Base-by-base conservation (phyloP, 1,140 invertebrate genomes). In the Pentalonia nigronervosa region DNA sequence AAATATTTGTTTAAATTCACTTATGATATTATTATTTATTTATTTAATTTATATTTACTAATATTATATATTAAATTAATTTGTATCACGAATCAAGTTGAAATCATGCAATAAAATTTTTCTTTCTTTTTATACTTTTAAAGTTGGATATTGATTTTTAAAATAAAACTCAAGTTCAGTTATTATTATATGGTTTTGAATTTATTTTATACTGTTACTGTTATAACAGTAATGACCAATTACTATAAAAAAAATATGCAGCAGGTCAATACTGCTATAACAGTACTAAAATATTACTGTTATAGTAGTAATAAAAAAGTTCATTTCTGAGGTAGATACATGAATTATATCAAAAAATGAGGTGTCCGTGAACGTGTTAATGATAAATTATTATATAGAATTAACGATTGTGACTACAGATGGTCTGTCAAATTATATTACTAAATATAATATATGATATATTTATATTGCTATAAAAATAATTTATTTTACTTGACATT, bases 121-220 rank as follows among this genome's bases (percentile, higher is more conserved):
- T 36, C 14, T 36, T 86, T 83, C n/a, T n/a, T n/a, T n/a, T 83
- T 83, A 83, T 41, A 83, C 20, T 83, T 83, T 41, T 23, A 20
- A 83, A 83, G 7, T 36, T 83, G 23, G n/a, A 83, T 83, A 83
- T 83, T 83, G 81, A 83, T 83, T 83, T 83, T 83, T 41, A 83
- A 83, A 83, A 83, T 83, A 83, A 41, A 83, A 36, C 81, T 9
- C 34, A 83, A 83, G 83, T 86, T 86, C 7, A n/a, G 2, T 86
- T 86, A 86, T 83, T 36, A 83, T 83, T 41, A 21, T 34, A 83
- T 36, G n/a, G 34, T 83, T 83, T 41, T 83, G 36, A 84, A 84
- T 84, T 23, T 25, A n/a, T n/a, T 45, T 25, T 84, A 41, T 45
- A 86, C 45, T 47, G 14, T 56, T 56, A 56, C 21, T 56, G 53